phyloP scores from a whole-genome alignment of 2,888 invertebrate species.

The Xylota sylvarum region DNA sequence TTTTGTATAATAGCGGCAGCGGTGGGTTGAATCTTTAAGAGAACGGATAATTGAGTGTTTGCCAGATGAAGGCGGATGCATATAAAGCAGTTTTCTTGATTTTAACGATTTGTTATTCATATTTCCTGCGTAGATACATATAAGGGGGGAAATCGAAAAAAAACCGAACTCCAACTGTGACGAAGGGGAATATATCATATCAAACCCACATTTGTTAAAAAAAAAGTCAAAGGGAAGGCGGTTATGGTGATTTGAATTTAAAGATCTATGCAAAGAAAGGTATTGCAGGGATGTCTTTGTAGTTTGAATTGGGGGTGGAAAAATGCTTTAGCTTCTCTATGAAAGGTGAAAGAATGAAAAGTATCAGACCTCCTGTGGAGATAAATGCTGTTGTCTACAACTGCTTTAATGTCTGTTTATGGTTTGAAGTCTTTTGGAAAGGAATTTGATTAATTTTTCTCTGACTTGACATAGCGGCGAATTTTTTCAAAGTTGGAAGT shows the following conservation, averaged over 20 bases:
- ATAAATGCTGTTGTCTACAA: constrained; percentile 43
- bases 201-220: constrained; percentile 54
- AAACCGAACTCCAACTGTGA: constrained; percentile 56
- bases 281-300: constrained; percentile 11
- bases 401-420: constrained; percentile 16
- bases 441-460: constrained; percentile 20
- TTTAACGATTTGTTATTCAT: constrained; percentile 77
- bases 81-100: constrained; percentile 69
- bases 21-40: constrained; percentile 35
- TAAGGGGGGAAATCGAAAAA: constrained; percentile 1
- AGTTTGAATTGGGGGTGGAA: not conserved
- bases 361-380: constrained; percentile 18
- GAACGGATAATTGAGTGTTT: constrained; percentile 74
- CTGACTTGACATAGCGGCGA: not conserved
- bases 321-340: not conserved
- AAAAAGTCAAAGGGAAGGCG: not conserved
- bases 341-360: constrained; percentile 32
- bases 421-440: not conserved
- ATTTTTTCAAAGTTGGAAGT: too few species aligned
- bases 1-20: not conserved
- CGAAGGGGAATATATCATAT: constrained; percentile 67
- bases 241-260: constrained; percentile 73
- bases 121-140: constrained; percentile 58
- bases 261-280: constrained; percentile 45
- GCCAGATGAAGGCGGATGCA: constrained; percentile 62